These are phyloP conservation scores for Agelastica alni DNA, from an alignment of 2,888 invertebrate species.

Conservation along the genomic window DNA sequence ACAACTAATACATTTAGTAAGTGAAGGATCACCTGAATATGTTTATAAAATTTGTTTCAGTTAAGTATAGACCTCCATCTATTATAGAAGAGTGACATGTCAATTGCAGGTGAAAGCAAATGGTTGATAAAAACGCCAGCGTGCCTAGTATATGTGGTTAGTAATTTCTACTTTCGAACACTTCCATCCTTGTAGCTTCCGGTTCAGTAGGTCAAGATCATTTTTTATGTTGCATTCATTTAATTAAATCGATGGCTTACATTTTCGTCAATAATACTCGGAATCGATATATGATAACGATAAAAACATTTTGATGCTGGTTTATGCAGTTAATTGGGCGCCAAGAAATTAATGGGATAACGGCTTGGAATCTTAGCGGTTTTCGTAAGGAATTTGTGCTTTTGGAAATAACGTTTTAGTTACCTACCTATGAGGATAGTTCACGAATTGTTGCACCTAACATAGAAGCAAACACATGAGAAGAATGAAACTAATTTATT, in stretches of 20 bases:
- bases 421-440: no score
- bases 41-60: no score
- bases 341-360: conserved; percentile 4
- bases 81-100: conserved; percentile 15
- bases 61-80: no score
- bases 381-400: background rate
- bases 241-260: conserved; percentile 25
- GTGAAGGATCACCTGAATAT: no score
- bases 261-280: conserved; percentile 18
- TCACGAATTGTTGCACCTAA: no score
- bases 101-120: conserved; percentile 24
- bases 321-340: conserved; percentile 9
- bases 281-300: background rate
- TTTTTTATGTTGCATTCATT: conserved; percentile 21
- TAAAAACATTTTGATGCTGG: background rate
- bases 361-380: background rate
- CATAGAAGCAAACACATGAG: no score
- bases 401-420: no score
- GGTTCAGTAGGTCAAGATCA: conserved; percentile 37
- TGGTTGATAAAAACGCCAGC: conserved; percentile 16
- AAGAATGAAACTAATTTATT: no score
- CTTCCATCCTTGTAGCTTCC: conserved; percentile 31
- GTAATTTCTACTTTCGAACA: conserved; percentile 29
- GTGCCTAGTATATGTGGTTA: conserved; percentile 20
- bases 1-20: no score